phyloP scores from a whole-genome alignment of 1,140 invertebrate species.

The Bombus difficillimus region DNA sequence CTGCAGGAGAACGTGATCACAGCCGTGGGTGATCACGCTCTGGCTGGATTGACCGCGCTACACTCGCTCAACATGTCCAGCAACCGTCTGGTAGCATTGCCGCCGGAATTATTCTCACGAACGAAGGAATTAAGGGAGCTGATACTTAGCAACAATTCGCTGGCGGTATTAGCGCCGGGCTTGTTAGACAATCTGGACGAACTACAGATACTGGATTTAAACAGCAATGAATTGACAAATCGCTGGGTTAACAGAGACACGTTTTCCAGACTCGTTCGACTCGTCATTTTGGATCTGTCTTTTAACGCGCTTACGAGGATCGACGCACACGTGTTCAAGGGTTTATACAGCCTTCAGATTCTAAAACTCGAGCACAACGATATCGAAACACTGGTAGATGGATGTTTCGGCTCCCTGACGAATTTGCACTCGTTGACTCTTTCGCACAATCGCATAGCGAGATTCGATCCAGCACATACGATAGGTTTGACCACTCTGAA shows the following conservation, averaged over 20 bases:
- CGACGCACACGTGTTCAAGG: slow-evolving; percentile 88
- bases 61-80: slow-evolving; percentile 90
- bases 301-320: slow-evolving; percentile 88
- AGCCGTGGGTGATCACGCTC: slow-evolving; percentile 87
- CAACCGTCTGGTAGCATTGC: slow-evolving; percentile 89
- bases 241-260: slow-evolving; percentile 91
- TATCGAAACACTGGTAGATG: slow-evolving; percentile 88
- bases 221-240: slow-evolving; percentile 89
- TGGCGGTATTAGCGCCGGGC: slow-evolving; percentile 89
- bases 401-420: slow-evolving; percentile 88
- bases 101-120: slow-evolving; percentile 88
- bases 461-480: slow-evolving; percentile 88
- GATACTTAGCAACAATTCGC: slow-evolving; percentile 91
- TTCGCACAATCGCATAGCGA: slow-evolving; percentile 88
- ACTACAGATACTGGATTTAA: slow-evolving; percentile 90
- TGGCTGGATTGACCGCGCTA: slow-evolving; percentile 86
- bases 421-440: slow-evolving; percentile 90
- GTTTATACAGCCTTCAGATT: slow-evolving; percentile 89
- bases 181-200: slow-evolving; percentile 89
- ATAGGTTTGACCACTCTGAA: slow-evolving; percentile 88
- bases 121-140: slow-evolving; percentile 87
- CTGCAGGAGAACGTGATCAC: slow-evolving; percentile 90
- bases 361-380: slow-evolving; percentile 90
- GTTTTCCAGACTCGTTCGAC: slow-evolving; percentile 87
- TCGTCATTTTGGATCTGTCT: slow-evolving; percentile 90